These are phyloP conservation scores for Anthopleura xanthogrammica DNA, from an alignment of 92 coral and sea anemone genomes.

Conservation along the genomic window DNA sequence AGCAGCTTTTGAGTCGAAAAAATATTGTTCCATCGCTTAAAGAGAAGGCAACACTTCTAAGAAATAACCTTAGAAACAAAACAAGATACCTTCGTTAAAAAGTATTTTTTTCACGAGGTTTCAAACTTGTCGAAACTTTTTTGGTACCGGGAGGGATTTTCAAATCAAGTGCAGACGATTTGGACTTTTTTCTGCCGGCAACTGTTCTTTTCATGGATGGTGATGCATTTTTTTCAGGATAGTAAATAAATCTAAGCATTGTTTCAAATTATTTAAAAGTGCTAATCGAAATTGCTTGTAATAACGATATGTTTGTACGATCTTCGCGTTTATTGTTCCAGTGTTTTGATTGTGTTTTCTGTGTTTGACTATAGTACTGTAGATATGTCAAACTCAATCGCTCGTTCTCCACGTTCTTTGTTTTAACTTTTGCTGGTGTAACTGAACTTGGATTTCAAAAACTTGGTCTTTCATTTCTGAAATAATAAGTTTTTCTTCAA, in stretches of 20 bases:
- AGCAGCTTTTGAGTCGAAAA: background rate
- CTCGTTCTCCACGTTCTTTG: background rate
- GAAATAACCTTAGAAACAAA: background rate
- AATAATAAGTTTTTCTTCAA: too few species aligned
- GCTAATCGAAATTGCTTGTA: background rate
- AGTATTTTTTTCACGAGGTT: background rate
- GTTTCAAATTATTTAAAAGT: background rate
- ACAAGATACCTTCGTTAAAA: too few species aligned
- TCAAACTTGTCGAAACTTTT: background rate
- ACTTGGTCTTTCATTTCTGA: too few species aligned
- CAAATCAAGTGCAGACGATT: too few species aligned
- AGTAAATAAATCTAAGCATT: background rate
- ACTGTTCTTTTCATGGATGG: too few species aligned
- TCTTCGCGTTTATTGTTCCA: background rate
- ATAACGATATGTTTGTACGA: background rate
- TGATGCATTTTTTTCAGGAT: too few species aligned
- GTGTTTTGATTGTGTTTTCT: background rate
- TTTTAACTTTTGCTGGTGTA: background rate
- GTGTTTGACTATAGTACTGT: background rate
- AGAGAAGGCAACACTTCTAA: too few species aligned
- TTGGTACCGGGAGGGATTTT: too few species aligned
- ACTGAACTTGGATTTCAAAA: too few species aligned
- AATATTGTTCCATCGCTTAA: too few species aligned
- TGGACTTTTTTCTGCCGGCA: too few species aligned
- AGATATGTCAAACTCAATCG: background rate